Base-by-base conservation (phyloP, 2,888 invertebrate species). In the Smittia aterrima region DNA sequence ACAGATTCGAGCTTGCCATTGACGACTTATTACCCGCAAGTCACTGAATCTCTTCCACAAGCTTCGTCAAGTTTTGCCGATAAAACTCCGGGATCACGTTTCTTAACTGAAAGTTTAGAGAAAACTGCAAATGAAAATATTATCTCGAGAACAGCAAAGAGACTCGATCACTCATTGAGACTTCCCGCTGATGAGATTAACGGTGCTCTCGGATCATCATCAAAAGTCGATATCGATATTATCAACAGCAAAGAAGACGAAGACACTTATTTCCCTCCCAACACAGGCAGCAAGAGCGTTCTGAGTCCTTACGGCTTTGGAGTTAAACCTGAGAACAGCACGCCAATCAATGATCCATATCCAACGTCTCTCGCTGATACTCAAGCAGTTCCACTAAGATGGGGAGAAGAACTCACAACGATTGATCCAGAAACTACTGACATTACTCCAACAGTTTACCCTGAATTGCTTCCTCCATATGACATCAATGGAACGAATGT, bases 301-400 rank as follows among this genome's bases (percentile, higher is more conserved):
- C 81, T 82, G 22, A 77, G 79, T 53, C 84, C 85, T 6, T 87
- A 87, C 67, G 86, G 86, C 0, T 82, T 82, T 22, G 82, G 84
- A 24, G 83, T 85, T 0, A 85, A 85, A 77, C 85, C 86, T 1
- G 78, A 84, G 4, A 85, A 81, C 64, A 85, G 81, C 3, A 81
- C 81, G 1, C 82, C 83, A 1, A 80, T 82, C 25, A 78, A 76
- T 38, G 80, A 81, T 24, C 77, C 79, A 1, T 81, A 81, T 0
- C 79, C 82, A 0, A 82, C 81, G 0, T 79, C 82, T 1, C 77
- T 86, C 16, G 58, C 77, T 9, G 84, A 84, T 47, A 80, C 83
- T 16, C 83, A 84, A 81, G 82, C 80, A 75, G 77, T 85, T 66
- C 85, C 85, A 2, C 80, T 84, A 20, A 83, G 83, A 62, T 85